These are phyloP conservation scores for Enteromius trimaculatus DNA, from an alignment of 2,797 vertebrate species.

Conservation along the genomic window DNA sequence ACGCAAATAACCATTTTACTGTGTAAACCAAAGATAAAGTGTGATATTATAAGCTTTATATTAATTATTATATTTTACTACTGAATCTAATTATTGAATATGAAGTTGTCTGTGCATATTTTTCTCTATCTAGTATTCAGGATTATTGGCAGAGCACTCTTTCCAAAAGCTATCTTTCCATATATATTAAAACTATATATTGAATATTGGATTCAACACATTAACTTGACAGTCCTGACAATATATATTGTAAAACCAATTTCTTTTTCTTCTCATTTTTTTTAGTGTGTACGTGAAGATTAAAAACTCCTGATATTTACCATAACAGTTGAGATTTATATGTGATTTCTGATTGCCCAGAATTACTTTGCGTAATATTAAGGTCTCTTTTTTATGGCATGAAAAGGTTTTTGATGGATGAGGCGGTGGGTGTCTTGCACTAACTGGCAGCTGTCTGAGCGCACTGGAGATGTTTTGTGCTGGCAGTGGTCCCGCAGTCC, in stretches of 20 bases:
- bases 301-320: not conserved
- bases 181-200: not conserved
- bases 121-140: not conserved
- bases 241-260: not conserved
- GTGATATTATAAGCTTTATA: not conserved
- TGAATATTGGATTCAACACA: not conserved
- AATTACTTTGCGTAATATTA: slow-evolving; percentile 6
- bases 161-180: not conserved
- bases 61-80: not conserved
- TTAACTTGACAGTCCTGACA: not conserved
- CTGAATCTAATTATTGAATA: not conserved
- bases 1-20: not conserved
- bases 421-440: not conserved
- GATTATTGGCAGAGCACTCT: not conserved
- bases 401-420: not conserved
- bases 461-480: slow-evolving; percentile 14
- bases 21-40: slow-evolving; percentile 6
- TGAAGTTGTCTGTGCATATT: not conserved
- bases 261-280: not conserved
- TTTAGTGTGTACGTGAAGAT: not conserved
- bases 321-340: not conserved
- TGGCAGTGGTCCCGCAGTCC: not conserved
- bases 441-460: slow-evolving; percentile 25
- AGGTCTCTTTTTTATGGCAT: not conserved
- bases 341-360: not conserved